phyloP scores from a whole-genome alignment of 1,140 invertebrate genomes.

The Whitmania pigra region DNA sequence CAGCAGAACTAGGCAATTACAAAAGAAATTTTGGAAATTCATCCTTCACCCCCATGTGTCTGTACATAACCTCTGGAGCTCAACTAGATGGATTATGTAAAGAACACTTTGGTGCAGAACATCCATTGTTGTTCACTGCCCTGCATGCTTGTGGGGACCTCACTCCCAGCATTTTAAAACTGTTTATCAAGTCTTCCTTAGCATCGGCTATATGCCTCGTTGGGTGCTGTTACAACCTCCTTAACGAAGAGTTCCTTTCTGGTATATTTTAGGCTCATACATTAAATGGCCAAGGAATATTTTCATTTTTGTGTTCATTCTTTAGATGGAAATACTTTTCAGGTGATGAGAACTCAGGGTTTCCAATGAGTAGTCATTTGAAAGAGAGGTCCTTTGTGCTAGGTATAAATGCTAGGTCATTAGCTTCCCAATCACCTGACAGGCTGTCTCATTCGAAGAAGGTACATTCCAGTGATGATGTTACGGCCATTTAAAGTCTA shows the following conservation, averaged over 20 bases:
- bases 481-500: neutral
- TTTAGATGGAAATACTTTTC: neutral
- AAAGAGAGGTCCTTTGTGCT: slow-evolving; percentile 46
- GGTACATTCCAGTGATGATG: slow-evolving; percentile 18
- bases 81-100: slow-evolving; percentile 5
- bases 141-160: slow-evolving; percentile 38
- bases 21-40: neutral
- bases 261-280: neutral
- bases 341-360: slow-evolving; percentile 33
- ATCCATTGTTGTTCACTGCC: slow-evolving; percentile 31
- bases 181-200: slow-evolving; percentile 29
- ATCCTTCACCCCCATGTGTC: slow-evolving; percentile 7
- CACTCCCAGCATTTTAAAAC: slow-evolving; percentile 30
- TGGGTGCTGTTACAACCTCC: slow-evolving; percentile 37
- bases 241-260: slow-evolving; percentile 32
- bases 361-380: slow-evolving; percentile 57
- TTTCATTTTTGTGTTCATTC: too few relatives aligned
- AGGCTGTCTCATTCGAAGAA: slow-evolving; percentile 49
- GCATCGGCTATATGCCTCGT: slow-evolving; percentile 32
- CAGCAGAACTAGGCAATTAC: neutral
- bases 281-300: neutral
- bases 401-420: slow-evolving; percentile 67
- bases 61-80: slow-evolving; percentile 10
- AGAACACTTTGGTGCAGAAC: neutral
- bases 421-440: slow-evolving; percentile 63